phyloP scores from a whole-genome alignment of 35 echinoderm and acorn worm genomes.

The Lytechinus variegatus region DNA sequence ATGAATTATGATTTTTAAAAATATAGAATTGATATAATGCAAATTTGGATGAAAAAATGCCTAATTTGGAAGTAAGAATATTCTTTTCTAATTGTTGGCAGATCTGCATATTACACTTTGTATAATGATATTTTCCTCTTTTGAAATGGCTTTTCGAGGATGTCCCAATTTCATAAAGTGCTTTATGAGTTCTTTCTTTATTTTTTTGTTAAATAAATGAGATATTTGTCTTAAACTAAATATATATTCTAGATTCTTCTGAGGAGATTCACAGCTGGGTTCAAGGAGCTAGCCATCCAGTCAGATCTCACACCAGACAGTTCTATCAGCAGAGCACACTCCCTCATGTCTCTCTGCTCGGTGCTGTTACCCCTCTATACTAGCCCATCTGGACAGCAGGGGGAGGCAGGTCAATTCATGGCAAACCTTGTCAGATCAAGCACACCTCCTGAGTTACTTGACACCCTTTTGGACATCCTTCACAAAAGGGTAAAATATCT shows the following conservation, averaged over 20 bases:
- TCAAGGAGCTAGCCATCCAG: constrained; percentile 21
- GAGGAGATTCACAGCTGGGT: constrained; percentile 35
- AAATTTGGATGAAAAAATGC: too few species aligned
- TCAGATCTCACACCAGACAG: constrained; percentile 24
- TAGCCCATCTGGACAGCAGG: not conserved
- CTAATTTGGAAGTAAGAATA: too few species aligned
- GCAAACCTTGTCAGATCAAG: constrained; percentile 39
- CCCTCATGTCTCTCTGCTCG: constrained; percentile 25
- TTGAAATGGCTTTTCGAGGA: too few species aligned
- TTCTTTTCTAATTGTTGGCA: too few species aligned
- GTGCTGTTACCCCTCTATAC: constrained; percentile 37
- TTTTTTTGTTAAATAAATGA: too few species aligned
- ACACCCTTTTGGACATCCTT: constrained; percentile 50
- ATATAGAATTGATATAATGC: too few species aligned
- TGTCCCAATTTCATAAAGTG: too few species aligned
- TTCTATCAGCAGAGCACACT: constrained; percentile 37
- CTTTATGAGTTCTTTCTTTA: too few species aligned
- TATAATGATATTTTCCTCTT: too few species aligned
- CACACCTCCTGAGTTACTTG: constrained; percentile 53
- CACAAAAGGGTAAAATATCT: constrained; percentile 46
- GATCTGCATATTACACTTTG: too few species aligned
- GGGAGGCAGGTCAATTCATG: constrained; percentile 45
- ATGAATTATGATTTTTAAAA: too few species aligned
- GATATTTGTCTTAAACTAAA: too few species aligned
- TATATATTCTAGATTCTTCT: constrained; percentile 17